Evolutionary conservation across 2,797 vertebrate species (phyloP).

Genomic region (Taenioides sp.): DNA sequence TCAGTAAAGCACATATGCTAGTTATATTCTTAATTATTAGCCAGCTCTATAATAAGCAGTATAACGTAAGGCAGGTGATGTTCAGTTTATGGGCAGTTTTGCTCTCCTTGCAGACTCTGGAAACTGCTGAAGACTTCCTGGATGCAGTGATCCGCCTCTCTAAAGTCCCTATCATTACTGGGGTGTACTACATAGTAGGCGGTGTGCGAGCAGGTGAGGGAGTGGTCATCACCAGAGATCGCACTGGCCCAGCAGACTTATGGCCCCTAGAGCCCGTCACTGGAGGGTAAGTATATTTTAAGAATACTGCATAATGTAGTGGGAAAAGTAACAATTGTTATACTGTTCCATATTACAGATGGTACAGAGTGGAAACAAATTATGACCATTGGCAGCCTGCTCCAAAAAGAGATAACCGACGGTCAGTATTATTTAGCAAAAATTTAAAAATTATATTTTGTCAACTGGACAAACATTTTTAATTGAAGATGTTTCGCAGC

Average conservation of each 20-base stretch:
- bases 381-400: slow-evolving; percentile 90
- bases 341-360: slow-evolving; percentile 69
- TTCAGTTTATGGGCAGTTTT: not conserved
- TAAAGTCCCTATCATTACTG: slow-evolving; percentile 85
- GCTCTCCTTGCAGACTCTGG: slow-evolving; percentile 79
- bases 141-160: slow-evolving; percentile 83
- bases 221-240: slow-evolving; percentile 87
- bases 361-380: slow-evolving; percentile 94
- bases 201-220: slow-evolving; percentile 82
- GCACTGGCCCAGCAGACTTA: slow-evolving; percentile 83
- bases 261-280: slow-evolving; percentile 85
- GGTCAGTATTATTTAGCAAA: slow-evolving; percentile 64
- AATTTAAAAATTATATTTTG: too few species aligned
- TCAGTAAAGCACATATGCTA: too few species aligned
- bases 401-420: slow-evolving; percentile 79
- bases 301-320: not conserved
- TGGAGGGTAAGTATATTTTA: slow-evolving; percentile 78
- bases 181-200: slow-evolving; percentile 91
- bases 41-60: not conserved
- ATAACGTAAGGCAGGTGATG: not conserved
- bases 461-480: too few species aligned
- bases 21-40: too few species aligned
- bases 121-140: slow-evolving; percentile 81
- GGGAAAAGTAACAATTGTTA: not conserved
- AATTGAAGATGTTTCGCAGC: too few species aligned